phyloP scores from a whole-genome alignment of 2,888 invertebrate genomes.

The Timema cristinae region DNA sequence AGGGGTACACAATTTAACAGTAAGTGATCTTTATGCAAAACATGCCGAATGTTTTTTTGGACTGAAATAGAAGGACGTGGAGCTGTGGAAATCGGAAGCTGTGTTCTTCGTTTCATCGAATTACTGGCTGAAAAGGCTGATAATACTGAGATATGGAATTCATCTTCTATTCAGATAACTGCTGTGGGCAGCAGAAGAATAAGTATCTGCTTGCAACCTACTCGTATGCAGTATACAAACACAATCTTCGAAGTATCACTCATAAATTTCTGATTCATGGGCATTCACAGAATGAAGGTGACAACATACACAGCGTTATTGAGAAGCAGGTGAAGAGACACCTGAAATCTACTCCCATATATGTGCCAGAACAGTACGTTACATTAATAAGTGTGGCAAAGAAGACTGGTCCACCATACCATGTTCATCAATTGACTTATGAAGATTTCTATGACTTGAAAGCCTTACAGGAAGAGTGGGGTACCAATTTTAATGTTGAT shows the following conservation, averaged over 20 bases:
- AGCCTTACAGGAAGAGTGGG: neutral
- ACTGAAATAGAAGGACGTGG: constrained; percentile 35
- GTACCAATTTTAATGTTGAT: too few species aligned
- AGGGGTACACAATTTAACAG: too few species aligned
- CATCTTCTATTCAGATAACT: constrained; percentile 39
- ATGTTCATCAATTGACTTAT: constrained; percentile 31
- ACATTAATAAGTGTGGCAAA: constrained; percentile 35
- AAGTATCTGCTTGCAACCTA: constrained; percentile 34
- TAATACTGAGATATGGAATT: constrained; percentile 28
- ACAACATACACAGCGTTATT: constrained; percentile 39
- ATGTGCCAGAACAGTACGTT: constrained; percentile 37
- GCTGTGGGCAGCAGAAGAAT: constrained; percentile 38
- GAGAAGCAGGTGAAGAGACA: constrained; percentile 38
- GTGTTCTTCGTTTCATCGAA: constrained; percentile 31
- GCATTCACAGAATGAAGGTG: constrained; percentile 41
- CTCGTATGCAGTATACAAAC: constrained; percentile 29
- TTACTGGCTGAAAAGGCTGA: constrained; percentile 23
- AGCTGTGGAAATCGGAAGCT: constrained; percentile 34
- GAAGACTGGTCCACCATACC: constrained; percentile 34
- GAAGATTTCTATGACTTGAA: constrained; percentile 30
- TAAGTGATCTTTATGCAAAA: too few species aligned
- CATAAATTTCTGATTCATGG: constrained; percentile 40
- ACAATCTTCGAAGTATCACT: constrained; percentile 33
- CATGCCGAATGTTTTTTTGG: too few species aligned
- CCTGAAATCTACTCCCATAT: constrained; percentile 35